Evolutionary conservation across 2,888 invertebrate species (phyloP).

Genomic region (Cecidostiba fungosa): DNA sequence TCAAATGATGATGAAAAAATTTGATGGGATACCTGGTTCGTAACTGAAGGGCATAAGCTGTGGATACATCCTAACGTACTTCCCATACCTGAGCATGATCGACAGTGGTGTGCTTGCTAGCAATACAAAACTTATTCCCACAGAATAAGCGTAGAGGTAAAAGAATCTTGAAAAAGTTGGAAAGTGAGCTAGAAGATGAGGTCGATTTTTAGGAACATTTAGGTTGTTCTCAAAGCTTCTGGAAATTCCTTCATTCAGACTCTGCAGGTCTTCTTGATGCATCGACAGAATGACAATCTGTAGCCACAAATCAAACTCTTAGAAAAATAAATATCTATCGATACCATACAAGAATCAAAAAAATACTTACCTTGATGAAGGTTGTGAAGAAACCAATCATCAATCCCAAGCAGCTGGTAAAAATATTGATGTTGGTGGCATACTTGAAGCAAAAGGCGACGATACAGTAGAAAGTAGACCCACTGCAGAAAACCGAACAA

Average conservation of each 20-base stretch:
- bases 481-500: constrained; percentile 6
- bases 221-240: constrained; percentile 16
- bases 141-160: constrained; percentile 2
- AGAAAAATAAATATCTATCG: background rate
- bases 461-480: background rate
- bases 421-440: constrained; percentile 2
- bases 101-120: background rate
- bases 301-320: background rate
- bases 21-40: constrained; percentile 38
- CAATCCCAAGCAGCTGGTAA: constrained; percentile 52
- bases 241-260: constrained; percentile 13
- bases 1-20: too few species aligned
- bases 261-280: background rate
- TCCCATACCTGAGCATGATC: constrained; percentile 2
- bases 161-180: constrained; percentile 24
- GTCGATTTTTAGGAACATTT: background rate
- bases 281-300: constrained; percentile 17
- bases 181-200: constrained; percentile 16
- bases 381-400: constrained; percentile 52
- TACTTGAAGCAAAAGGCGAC: constrained; percentile 41
- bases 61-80: constrained; percentile 39
- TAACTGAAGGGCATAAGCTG: constrained; percentile 23
- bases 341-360: background rate
- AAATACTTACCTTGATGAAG: constrained; percentile 52
- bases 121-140: background rate